Conservation (phyloP, 2,113 vertebrate species). For the Phalacrocorax carbo region DNA sequence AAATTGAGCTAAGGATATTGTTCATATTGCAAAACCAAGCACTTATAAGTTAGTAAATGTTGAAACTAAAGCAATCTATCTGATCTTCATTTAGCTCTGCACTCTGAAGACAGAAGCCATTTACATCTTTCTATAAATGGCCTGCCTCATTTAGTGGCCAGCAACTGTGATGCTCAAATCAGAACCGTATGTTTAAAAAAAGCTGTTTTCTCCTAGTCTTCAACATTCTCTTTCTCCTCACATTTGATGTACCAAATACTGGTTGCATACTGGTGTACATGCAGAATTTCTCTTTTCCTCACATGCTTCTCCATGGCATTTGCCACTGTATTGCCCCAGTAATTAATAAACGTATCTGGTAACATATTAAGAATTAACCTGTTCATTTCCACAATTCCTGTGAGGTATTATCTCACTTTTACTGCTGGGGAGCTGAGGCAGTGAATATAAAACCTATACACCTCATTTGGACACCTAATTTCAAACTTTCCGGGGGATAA, state of each 20-base stretch:
- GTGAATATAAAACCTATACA: neutral
- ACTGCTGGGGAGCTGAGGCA: neutral
- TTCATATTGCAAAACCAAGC: neutral
- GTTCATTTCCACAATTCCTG: neutral
- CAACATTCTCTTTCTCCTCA: neutral
- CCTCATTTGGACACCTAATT: neutral
- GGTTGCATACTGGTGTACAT: neutral
- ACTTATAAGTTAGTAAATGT: neutral
- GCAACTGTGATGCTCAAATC: neutral
- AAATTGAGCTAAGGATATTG: neutral
- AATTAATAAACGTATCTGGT: neutral
- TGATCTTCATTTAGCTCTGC: neutral
- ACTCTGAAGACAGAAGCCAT: neutral
- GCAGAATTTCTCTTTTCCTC: neutral
- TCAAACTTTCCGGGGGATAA: neutral
- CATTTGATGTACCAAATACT: neutral
- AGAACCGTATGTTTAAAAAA: neutral
- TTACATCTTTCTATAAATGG: neutral
- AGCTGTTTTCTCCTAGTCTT: fast-evolving
- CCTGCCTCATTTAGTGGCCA: neutral
- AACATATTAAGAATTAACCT: neutral
- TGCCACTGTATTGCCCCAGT: neutral
- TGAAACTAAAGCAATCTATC: neutral
- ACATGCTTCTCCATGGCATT: neutral
- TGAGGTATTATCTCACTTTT: neutral